Base-by-base conservation (phyloP, 2,797 vertebrate genomes). In the Microcaecilia unicolor region DNA sequence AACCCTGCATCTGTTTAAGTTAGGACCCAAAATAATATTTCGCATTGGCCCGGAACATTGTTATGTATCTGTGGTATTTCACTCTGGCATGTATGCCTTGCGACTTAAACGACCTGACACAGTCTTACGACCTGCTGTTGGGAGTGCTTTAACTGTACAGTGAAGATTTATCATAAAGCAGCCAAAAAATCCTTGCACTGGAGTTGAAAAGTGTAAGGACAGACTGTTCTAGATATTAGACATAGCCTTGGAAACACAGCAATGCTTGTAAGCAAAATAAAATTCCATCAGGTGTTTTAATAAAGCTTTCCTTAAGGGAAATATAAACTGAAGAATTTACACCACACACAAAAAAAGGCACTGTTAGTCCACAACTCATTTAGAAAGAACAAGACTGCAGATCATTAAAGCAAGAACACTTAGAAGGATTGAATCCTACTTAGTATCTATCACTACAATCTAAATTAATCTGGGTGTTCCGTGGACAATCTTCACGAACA, bases 1-100 rank as follows among this genome's bases (percentile, higher is more conserved):
- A 67, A 42, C 28, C 15, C 24, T 20, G 23, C 31, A 32, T 30
- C 44, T 41, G 50, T 26, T 25, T 51, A 41, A 59, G 76, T 76
- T 72, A 64, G 64, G 55, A 47, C 30, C 64, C 55, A 52, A 57
- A 52, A 72, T 67, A 68, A 66, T 54, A 78, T 82, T 86, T 90
- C 80, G 62, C 75, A 66, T 66, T 30, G 49, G 58, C 51, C 58
- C 33, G 35, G 70, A 76, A 81, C 75, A 65, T 73, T 60, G 64
- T 70, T n/a, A 74, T 55, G 48, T 18, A 33, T 61, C 68, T 44
- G 85, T 73, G 76, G 64, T 73, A 87, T 86, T 87, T 87, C 75
- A 72, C 80, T 77, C 72, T 51, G 61, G 58, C 49, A 58, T 51
- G 51, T 64, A 48, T 52, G 71, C 54, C 76, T 64, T 56, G 67